Conservation (phyloP, 2,888 invertebrate species). For the Clostera curtula region DNA sequence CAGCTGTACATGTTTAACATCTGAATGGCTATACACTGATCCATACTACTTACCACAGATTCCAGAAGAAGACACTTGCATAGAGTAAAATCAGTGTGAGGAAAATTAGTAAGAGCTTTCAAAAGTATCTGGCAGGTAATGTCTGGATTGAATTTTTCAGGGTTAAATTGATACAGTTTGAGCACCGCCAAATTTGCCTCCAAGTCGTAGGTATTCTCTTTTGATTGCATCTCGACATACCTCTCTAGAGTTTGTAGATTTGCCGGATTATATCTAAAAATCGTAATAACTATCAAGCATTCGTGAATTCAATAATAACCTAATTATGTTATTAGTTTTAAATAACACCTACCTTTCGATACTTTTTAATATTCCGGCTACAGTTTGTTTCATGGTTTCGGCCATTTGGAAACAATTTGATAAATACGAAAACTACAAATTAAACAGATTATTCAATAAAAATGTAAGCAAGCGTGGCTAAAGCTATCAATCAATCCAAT, state of each 20-base stretch:
- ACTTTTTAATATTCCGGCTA: constrained; percentile 90
- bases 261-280: constrained; percentile 93
- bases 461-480: too few relatives aligned
- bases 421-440: background rate
- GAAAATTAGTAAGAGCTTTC: constrained; percentile 97
- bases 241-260: constrained; percentile 92
- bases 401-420: constrained; percentile 63
- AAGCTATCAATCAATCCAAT: too few relatives aligned
- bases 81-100: constrained; percentile 97
- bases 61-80: constrained; percentile 97
- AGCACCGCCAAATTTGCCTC: constrained; percentile 98
- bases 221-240: constrained; percentile 94
- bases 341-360: constrained; percentile 86
- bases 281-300: constrained; percentile 1
- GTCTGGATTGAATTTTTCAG: constrained; percentile 86
- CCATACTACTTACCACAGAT: constrained; percentile 55
- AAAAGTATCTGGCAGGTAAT: constrained; percentile 93
- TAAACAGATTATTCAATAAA: too few relatives aligned
- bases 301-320: too few relatives aligned
- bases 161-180: constrained; percentile 98
- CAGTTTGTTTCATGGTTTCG: constrained; percentile 89
- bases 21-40: too few relatives aligned
- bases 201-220: constrained; percentile 95
- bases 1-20: too few relatives aligned
- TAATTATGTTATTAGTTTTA: background rate